Conservation (phyloP, 2,888 invertebrate genomes). For the Sussaba pulchella region DNA sequence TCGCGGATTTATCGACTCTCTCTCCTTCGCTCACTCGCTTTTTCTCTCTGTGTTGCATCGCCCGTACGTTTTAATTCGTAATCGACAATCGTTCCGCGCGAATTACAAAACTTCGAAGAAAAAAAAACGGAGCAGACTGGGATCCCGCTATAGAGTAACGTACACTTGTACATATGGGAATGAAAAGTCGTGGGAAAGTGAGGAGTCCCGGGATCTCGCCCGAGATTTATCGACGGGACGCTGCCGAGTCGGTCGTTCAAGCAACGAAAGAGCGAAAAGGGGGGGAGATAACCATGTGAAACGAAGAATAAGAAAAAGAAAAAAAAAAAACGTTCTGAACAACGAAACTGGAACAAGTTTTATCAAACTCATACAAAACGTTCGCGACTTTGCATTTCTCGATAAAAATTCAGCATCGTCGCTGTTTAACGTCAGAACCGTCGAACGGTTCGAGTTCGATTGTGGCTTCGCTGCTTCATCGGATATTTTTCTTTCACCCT, state of each 20-base stretch:
- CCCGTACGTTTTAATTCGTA: too few species aligned
- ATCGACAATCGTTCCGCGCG: too few species aligned
- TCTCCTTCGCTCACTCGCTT: too few species aligned
- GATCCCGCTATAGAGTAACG: not conserved
- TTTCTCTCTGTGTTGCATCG: too few species aligned
- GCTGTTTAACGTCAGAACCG: conserved; percentile 25
- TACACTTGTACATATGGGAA: not conserved
- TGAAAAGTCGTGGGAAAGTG: conserved; percentile 49
- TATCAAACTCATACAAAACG: too few species aligned
- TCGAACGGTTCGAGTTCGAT: not conserved
- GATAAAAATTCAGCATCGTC: conserved; percentile 27
- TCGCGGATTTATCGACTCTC: too few species aligned
- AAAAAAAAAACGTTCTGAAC: conserved; percentile 58
- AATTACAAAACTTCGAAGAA: too few species aligned
- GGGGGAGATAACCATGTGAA: not conserved
- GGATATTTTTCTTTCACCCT: not conserved
- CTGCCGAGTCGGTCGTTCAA: conserved; percentile 16
- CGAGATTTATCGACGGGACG: conserved; percentile 60
- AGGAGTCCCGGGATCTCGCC: conserved; percentile 35
- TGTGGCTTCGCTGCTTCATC: conserved; percentile 25
- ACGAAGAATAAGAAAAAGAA: conserved; percentile 62
- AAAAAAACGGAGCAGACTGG: not conserved
- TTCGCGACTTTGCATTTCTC: too few species aligned
- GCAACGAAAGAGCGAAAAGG: conserved; percentile 37
- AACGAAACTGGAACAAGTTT: conserved; percentile 63